These are phyloP conservation scores for Hecatera dysodea DNA, from an alignment of 2,888 invertebrate genomes.

Conservation along the genomic window DNA sequence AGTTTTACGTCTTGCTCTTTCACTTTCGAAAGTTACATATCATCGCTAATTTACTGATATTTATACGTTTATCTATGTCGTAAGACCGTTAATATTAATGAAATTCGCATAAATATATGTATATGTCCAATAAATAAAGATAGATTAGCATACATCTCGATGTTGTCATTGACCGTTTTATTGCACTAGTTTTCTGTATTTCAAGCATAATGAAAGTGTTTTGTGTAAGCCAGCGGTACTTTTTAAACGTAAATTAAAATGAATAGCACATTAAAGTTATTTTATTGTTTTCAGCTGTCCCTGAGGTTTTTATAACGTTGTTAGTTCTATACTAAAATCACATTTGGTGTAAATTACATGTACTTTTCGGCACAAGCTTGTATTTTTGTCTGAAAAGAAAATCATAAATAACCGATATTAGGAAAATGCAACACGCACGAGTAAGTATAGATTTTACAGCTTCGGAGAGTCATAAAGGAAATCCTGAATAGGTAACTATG, in stretches of 20 bases:
- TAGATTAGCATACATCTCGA: conserved; percentile 52
- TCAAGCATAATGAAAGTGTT: conserved; percentile 46
- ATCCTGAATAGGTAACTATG: conserved; percentile 68
- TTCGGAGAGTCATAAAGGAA: conserved; percentile 65
- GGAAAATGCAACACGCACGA: conserved; percentile 12
- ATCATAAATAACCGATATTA: neutral
- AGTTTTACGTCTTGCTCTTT: conserved; percentile 52
- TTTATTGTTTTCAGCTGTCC: conserved; percentile 18
- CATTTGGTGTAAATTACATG: neutral
- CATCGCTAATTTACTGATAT: conserved; percentile 21
- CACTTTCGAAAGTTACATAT: conserved; percentile 57
- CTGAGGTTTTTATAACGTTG: neutral
- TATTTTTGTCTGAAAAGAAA: neutral
- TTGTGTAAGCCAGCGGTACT: conserved; percentile 25
- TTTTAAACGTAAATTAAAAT: conserved; percentile 18
- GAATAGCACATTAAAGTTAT: conserved; percentile 18
- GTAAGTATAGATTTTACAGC: conserved; percentile 50
- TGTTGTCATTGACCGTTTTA: conserved; percentile 59
- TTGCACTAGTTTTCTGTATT: conserved; percentile 50
- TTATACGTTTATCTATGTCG: conserved; percentile 18
- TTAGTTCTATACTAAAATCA: neutral
- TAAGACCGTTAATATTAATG: conserved; percentile 33
- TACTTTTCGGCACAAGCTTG: too few relatives aligned
- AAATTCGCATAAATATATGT: conserved; percentile 37
- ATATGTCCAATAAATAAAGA: conserved; percentile 43